These are phyloP conservation scores for Cercocebus atys DNA, from an alignment of 2,113 vertebrate species.

Conservation along the genomic window DNA sequence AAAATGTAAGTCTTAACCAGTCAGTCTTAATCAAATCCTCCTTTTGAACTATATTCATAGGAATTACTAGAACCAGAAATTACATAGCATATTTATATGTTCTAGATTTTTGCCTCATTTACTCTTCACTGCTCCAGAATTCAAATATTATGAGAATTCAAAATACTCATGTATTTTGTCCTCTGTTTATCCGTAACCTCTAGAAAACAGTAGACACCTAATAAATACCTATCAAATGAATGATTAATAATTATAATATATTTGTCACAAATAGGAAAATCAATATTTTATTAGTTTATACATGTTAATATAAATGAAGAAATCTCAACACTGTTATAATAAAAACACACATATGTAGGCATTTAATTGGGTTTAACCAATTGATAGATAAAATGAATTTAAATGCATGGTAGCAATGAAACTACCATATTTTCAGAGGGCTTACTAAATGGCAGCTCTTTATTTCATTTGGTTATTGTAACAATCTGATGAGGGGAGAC, in stretches of 20 bases:
- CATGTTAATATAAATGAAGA: background rate
- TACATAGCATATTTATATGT: background rate
- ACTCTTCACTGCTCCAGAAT: background rate
- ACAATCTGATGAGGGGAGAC: background rate
- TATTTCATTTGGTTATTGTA: background rate
- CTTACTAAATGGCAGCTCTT: fast-evolving
- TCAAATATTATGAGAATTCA: background rate
- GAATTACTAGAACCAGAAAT: background rate
- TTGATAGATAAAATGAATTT: background rate
- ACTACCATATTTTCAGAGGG: background rate
- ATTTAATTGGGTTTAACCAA: conserved; percentile 4
- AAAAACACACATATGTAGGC: background rate
- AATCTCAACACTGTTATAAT: background rate
- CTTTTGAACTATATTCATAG: background rate
- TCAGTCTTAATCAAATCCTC: background rate
- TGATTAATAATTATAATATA: background rate
- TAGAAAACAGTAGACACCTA: background rate
- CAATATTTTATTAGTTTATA: background rate
- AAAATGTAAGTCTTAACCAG: background rate
- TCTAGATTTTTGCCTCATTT: background rate
- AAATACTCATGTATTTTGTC: background rate
- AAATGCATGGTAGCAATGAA: background rate
- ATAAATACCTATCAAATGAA: background rate
- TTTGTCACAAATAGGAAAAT: background rate
- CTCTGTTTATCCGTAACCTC: background rate